These are phyloP conservation scores for Eira barbara DNA, from an alignment of 2,113 vertebrate genomes.

Conservation along the genomic window DNA sequence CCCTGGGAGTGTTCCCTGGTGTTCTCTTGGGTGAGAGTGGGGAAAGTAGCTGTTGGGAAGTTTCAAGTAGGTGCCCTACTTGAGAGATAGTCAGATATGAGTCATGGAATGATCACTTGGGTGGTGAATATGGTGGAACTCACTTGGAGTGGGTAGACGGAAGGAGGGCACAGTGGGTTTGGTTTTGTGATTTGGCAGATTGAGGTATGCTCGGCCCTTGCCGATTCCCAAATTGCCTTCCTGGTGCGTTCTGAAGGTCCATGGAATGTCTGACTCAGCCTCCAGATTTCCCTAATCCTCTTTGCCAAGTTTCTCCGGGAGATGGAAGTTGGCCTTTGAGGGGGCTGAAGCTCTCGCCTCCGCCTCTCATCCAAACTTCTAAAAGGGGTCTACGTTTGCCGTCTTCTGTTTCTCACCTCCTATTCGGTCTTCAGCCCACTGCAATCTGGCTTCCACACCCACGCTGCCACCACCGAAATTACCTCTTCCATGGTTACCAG, in stretches of 20 bases:
- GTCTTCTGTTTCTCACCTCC: slow-evolving; percentile 56
- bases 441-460: slow-evolving; percentile 71
- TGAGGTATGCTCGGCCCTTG: neutral
- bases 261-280: neutral
- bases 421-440: slow-evolving; percentile 54
- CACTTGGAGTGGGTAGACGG: neutral
- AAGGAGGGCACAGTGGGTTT: neutral
- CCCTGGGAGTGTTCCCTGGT: neutral
- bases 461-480: neutral
- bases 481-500: slow-evolving; percentile 44
- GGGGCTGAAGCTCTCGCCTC: slow-evolving; percentile 21
- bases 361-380: slow-evolving; percentile 51
- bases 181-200: neutral
- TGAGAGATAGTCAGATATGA: neutral
- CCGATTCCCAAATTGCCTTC: neutral
- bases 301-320: slow-evolving; percentile 39
- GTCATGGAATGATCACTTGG: neutral
- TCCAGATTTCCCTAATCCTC: neutral
- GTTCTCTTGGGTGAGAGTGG: neutral
- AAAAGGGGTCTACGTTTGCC: slow-evolving; percentile 36
- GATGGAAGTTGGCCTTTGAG: slow-evolving; percentile 45
- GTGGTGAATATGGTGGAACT: neutral
- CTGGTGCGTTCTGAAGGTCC: neutral
- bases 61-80: neutral
- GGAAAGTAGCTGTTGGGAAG: neutral